These are phyloP conservation scores for Oscheius onirici DNA, from an alignment of 2,888 invertebrate species.

Conservation along the genomic window DNA sequence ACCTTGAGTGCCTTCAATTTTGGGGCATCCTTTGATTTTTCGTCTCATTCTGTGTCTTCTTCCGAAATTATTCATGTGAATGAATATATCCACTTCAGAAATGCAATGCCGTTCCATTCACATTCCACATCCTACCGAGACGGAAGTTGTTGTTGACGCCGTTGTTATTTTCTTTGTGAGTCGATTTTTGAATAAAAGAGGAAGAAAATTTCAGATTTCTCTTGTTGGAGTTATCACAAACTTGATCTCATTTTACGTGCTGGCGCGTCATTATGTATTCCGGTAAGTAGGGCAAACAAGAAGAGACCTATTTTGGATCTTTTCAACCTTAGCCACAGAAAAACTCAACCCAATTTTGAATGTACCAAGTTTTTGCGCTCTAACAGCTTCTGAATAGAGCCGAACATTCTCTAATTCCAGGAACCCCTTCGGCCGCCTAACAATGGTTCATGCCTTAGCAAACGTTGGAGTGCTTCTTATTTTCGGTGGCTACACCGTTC, in stretches of 20 bases:
- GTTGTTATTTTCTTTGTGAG: constrained; percentile 14
- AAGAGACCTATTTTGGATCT: no score
- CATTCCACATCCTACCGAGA: not conserved
- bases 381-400: no score
- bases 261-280: constrained; percentile 21
- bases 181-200: not conserved
- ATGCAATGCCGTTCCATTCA: constrained; percentile 3
- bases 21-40: not conserved
- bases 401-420: no score
- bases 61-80: not conserved
- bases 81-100: not conserved
- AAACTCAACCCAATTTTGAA: no score
- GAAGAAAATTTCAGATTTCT: not conserved
- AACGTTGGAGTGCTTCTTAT: constrained; percentile 23
- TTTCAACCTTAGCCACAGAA: no score
- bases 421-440: constrained; percentile 29
- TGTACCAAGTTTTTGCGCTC: no score
- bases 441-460: constrained; percentile 6
- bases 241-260: constrained; percentile 17
- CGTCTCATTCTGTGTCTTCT: not conserved
- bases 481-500: constrained; percentile 13
- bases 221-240: constrained; percentile 12
- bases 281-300: no score
- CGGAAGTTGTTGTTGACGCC: not conserved
- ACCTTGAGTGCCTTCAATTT: constrained; percentile 27